Base-by-base conservation (phyloP, 2,888 invertebrate species). In the Lepidochrysops patricia region DNA sequence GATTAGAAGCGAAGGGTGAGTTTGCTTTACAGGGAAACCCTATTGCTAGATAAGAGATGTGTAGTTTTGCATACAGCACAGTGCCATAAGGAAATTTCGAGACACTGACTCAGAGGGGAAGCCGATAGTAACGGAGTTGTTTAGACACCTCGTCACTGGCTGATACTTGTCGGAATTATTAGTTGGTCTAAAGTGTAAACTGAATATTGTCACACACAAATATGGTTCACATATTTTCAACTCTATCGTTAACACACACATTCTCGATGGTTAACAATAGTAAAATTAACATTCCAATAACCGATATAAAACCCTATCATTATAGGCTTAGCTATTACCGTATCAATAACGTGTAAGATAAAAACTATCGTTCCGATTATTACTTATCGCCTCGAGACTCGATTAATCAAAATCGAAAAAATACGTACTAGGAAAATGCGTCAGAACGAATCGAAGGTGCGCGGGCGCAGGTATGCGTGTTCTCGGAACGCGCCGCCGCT, bases 381-480 rank as follows among this genome's bases (percentile, higher is more conserved):
- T 56, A 49, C 48, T 29, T 59, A 56, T 54, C 26, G 54, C 23
- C 13, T 58, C 52, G 58, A 27, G 32, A 32, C 19, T 50, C 50
- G 50, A 50, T 50, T 50, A 50, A 26, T 50, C 50, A 26, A 26
- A 49, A 50, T 50, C n/a, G 6, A 26, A 25, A 60, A 56, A 43
- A 19, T n/a, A n/a, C 15, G 35, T 57, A 62, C 50, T 60, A 62
- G 62, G 62, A 62, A 60, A 62, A 62, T 60, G 60, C 59, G 57
- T 60, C 57, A 57, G 60, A 62, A 57, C 62, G 60, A 57, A 57
- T 49, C 27, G 37, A 43, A 25, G 75, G 76, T 71, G 80, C 79
- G 80, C 79, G 73, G 72, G 79, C 82, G 82, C 86, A 87, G 88
- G 88, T 88, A 88, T 80, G 84, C 79, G 79, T 80, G 76, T 89